Percentiles rank a stretch among this genome's conserved stretches.
phyloP scores from a whole-genome alignment of 2,888 invertebrate genomes.

The Tenthredo scrophulariae region DNA sequence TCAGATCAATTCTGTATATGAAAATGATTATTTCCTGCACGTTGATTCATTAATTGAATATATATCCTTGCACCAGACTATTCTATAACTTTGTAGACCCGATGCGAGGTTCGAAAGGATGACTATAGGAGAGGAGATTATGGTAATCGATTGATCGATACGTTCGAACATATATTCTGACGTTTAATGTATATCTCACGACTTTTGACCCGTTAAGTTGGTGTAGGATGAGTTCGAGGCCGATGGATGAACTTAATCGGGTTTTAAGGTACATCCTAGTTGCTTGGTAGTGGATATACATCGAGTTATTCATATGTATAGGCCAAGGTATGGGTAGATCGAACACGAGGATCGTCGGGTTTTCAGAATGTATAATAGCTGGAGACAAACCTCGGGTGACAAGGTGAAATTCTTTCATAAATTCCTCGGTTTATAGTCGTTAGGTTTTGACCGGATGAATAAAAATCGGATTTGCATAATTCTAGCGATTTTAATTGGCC shows the following conservation, averaged over 20 bases:
- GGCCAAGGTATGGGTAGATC: neutral
- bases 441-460: neutral
- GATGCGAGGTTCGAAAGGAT: neutral
- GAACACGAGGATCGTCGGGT: neutral
- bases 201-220: conserved; percentile 22
- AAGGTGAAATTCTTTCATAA: neutral
- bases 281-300: neutral
- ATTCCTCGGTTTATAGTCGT: conserved; percentile 3
- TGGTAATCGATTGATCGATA: conserved; percentile 44
- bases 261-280: conserved; percentile 27
- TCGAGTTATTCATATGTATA: neutral
- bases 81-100: neutral
- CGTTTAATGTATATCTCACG: conserved; percentile 43
- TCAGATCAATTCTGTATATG: neutral
- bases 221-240: neutral
- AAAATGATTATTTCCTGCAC: neutral
- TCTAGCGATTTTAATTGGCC: conserved; percentile 52
- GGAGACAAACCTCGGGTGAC: conserved; percentile 33
- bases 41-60: neutral
- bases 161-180: conserved; percentile 26
- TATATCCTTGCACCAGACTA: neutral
- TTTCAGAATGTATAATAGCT: conserved; percentile 4
- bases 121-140: conserved; percentile 36
- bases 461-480: conserved; percentile 52
- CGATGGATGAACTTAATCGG: conserved; percentile 21